A percentile compares a stretch with the other conserved stretches of the same genome.
These are phyloP conservation scores for Cephus cinctus DNA, from an alignment of 1,140 invertebrate species.

Conservation along the genomic window DNA sequence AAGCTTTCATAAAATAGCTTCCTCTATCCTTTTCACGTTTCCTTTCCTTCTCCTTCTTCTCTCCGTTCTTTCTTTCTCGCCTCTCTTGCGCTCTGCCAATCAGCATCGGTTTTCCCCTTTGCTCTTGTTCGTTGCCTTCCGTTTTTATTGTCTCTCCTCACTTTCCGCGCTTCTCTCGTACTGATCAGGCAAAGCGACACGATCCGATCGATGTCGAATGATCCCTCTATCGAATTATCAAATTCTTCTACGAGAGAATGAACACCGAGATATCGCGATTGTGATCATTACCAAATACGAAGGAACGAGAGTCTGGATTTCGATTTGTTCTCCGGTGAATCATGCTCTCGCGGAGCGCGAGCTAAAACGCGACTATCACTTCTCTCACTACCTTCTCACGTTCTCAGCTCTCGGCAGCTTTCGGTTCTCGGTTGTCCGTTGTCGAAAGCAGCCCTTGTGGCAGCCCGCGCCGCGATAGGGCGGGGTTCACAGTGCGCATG, in stretches of 20 bases:
- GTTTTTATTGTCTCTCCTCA: conserved; percentile 11
- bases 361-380: conserved; percentile 49
- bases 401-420: no score
- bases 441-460: conserved; percentile 39
- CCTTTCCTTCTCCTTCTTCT: conserved; percentile 43
- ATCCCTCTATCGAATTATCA: conserved; percentile 8
- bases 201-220: conserved; percentile 18
- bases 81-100: not conserved
- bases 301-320: no score
- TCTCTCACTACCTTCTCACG: conserved; percentile 26
- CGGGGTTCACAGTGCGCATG: conserved; percentile 49
- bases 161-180: conserved; percentile 14
- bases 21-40: conserved; percentile 52
- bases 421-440: no score
- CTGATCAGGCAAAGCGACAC: conserved; percentile 11
- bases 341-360: conserved; percentile 45
- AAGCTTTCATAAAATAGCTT: no score
- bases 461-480: conserved; percentile 45
- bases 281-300: no score
- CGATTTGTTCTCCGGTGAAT: no score
- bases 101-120: no score
- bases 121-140: conserved; percentile 1
- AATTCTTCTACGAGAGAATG: not conserved
- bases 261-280: not conserved
- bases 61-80: conserved; percentile 9